A percentile compares a stretch with the other conserved stretches of the same genome.
Conservation (phyloP, 2,113 vertebrate species). For the Tetrax tetrax region DNA sequence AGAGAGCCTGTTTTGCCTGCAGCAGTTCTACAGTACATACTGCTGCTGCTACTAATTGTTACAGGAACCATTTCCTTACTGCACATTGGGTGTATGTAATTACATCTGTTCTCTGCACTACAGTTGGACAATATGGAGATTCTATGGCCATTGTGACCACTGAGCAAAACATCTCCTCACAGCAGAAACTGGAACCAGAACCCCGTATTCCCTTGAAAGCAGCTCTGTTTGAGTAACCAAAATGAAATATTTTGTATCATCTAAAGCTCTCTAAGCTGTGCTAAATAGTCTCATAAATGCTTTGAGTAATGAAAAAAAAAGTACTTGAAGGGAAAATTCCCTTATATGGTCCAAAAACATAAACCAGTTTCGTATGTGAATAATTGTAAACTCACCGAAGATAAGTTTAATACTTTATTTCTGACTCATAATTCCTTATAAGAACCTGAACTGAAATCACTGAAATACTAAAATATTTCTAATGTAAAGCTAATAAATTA, state of each 20-base stretch:
- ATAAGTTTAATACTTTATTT: slow-evolving; percentile 33
- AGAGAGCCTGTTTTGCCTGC: neutral
- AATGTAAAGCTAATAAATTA: neutral
- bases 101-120: neutral
- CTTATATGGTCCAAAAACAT: slow-evolving; percentile 31
- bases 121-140: neutral
- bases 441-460: slow-evolving; percentile 5
- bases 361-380: neutral
- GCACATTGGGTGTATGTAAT: neutral
- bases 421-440: slow-evolving; percentile 31
- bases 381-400: neutral
- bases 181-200: neutral
- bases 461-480: neutral
- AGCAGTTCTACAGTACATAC: neutral
- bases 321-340: neutral
- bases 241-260: neutral
- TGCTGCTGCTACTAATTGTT: neutral
- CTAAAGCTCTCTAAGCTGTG: neutral
- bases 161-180: neutral
- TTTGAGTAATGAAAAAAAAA: neutral
- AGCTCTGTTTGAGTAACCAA: neutral
- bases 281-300: neutral
- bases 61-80: neutral
- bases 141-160: neutral
- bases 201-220: neutral